These are phyloP conservation scores for Dryas iulia DNA, from an alignment of 1,140 invertebrate genomes.

Conservation along the genomic window DNA sequence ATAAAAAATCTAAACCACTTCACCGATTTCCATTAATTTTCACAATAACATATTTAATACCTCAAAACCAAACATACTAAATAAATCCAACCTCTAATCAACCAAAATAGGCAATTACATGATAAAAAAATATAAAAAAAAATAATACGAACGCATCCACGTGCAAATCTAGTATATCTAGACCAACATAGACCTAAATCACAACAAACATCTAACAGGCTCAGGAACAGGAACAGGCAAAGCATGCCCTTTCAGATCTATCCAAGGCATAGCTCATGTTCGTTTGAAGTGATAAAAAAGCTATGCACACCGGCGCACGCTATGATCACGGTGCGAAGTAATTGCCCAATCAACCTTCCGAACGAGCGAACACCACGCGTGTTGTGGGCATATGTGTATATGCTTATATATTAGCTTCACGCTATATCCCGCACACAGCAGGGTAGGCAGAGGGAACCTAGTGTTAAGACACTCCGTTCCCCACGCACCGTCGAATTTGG, in stretches of 20 bases:
- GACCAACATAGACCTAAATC: too few species aligned
- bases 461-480: background rate
- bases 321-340: slow-evolving; percentile 41
- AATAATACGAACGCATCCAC: too few species aligned
- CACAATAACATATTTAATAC: too few species aligned
- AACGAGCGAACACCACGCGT: slow-evolving; percentile 21
- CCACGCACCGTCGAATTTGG: background rate
- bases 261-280: slow-evolving; percentile 6
- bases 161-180: too few species aligned
- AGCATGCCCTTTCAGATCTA: slow-evolving; percentile 1
- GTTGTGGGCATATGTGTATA: background rate
- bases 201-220: background rate
- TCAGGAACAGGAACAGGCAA: background rate
- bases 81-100: too few species aligned
- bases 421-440: background rate
- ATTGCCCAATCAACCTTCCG: slow-evolving; percentile 55
- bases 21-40: too few species aligned
- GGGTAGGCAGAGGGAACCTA: background rate
- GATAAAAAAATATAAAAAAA: too few species aligned
- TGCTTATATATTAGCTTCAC: background rate
- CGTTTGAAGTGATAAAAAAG: slow-evolving; percentile 35
- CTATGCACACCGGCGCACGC: slow-evolving; percentile 14
- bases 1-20: too few species aligned
- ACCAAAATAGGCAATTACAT: too few species aligned
- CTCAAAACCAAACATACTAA: too few species aligned